These are phyloP conservation scores for Macrosoma leucophasiata DNA, from an alignment of 2,888 invertebrate genomes.

Conservation along the genomic window DNA sequence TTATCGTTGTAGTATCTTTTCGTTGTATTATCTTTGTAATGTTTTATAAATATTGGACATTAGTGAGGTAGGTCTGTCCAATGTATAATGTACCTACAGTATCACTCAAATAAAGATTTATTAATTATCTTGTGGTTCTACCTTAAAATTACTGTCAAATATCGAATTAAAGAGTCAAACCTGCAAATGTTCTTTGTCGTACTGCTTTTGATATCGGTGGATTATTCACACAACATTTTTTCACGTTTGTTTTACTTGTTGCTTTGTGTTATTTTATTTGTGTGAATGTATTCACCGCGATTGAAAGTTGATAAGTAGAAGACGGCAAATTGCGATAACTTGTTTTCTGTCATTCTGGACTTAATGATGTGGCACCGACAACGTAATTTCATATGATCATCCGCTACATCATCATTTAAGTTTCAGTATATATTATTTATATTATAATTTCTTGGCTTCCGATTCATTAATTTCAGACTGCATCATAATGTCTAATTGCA, in stretches of 20 bases:
- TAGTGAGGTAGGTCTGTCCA: too few species aligned
- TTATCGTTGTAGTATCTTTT: too few species aligned
- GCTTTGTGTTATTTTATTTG: constrained; percentile 19
- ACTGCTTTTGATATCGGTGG: constrained; percentile 23
- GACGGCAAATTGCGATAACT: constrained; percentile 69
- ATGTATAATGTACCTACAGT: too few species aligned
- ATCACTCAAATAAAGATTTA: too few species aligned
- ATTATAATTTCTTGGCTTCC: constrained; percentile 54
- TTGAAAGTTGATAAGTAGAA: constrained; percentile 38
- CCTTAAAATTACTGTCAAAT: too few species aligned
- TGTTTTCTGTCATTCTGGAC: constrained; percentile 41
- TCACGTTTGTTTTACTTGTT: too few species aligned
- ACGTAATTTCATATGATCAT: constrained; percentile 45
- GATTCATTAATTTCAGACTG: constrained; percentile 62
- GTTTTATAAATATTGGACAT: too few species aligned
- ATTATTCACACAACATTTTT: constrained; percentile 27
- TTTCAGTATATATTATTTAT: constrained; percentile 49
- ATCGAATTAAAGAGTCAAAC: too few species aligned
- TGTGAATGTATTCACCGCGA: constrained; percentile 29
- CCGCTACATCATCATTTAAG: constrained; percentile 57
- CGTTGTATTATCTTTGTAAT: too few species aligned
- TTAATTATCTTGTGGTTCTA: too few species aligned
- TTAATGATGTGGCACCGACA: constrained; percentile 72
- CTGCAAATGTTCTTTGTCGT: constrained; percentile 20
- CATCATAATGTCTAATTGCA: constrained; percentile 63